Evolutionary conservation across 2,888 invertebrate genomes (phyloP).

Genomic region (Epsilonema sp.): DNA sequence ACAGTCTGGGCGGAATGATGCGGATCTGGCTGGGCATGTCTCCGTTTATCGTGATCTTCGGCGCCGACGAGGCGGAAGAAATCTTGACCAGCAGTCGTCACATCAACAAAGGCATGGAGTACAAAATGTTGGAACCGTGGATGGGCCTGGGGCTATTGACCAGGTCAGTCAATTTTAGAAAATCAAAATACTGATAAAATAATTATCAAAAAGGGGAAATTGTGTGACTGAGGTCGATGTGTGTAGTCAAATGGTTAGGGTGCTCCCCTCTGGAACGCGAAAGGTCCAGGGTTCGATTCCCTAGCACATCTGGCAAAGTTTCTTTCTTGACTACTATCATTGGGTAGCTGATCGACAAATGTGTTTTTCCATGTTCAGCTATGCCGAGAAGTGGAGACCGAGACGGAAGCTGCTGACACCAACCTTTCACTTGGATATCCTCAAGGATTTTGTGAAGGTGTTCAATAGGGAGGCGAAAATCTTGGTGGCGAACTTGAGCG

Average conservation of each 20-base stretch:
- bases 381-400: slow-evolving; percentile 32
- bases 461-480: slow-evolving; percentile 35
- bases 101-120: slow-evolving; percentile 24
- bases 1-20: slow-evolving; percentile 16
- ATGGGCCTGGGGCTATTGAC: slow-evolving; percentile 24
- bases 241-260: too few relatives aligned
- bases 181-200: neutral
- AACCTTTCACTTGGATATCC: too few relatives aligned
- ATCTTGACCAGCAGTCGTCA: slow-evolving; percentile 17
- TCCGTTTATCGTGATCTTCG: slow-evolving; percentile 22
- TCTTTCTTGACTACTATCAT: too few relatives aligned
- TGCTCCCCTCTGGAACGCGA: too few relatives aligned
- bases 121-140: slow-evolving; percentile 24
- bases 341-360: too few relatives aligned
- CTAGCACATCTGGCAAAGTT: too few relatives aligned
- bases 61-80: slow-evolving; percentile 11
- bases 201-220: neutral
- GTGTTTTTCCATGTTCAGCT: slow-evolving; percentile 20
- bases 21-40: slow-evolving; percentile 20
- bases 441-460: too few relatives aligned
- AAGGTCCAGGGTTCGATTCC: too few relatives aligned
- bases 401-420: too few relatives aligned
- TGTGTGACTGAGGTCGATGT: too few relatives aligned
- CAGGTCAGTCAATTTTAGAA: slow-evolving; percentile 9
- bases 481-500: slow-evolving; percentile 20